A percentile compares a stretch with the other conserved stretches of the same genome.
Conservation (phyloP, 64 coral and sea anemone species). For the Trachythela sp. region DNA sequence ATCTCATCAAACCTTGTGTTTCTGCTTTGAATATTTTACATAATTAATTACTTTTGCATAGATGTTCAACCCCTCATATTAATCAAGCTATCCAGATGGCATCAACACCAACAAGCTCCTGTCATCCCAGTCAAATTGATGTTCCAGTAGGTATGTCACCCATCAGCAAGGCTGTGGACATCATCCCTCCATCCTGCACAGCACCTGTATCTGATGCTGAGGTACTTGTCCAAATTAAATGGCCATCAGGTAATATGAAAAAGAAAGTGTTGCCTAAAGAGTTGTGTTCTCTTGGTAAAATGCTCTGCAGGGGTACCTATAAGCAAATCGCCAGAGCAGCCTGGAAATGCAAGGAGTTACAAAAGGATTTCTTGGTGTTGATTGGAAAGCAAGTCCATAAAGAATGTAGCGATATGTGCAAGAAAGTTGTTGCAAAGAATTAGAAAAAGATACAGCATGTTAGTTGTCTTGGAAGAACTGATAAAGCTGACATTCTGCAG, state of each 20-base stretch:
- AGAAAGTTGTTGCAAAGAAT: too few species aligned
- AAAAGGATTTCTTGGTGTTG: too few species aligned
- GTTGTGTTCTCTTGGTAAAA: constrained; percentile 2
- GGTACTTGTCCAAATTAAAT: not conserved
- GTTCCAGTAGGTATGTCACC: not conserved
- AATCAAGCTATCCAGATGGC: not conserved
- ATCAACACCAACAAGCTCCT: not conserved
- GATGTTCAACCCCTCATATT: not conserved
- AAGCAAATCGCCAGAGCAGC: too few species aligned
- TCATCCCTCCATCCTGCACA: not conserved
- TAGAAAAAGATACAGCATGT: too few species aligned
- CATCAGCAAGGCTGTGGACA: not conserved
- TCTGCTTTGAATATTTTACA: not conserved
- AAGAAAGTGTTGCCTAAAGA: not conserved
- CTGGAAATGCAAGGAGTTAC: too few species aligned
- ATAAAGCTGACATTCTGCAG: too few species aligned
- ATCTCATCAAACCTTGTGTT: not conserved
- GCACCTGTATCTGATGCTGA: not conserved
- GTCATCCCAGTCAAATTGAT: not conserved
- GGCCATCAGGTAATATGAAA: not conserved
- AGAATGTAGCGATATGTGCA: too few species aligned
- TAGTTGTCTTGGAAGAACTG: too few species aligned
- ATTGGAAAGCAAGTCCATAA: too few species aligned
- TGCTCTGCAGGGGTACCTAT: not conserved
- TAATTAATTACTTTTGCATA: not conserved